These are phyloP conservation scores for Silurus meridionalis DNA, from an alignment of 2,113 vertebrate species.

Conservation along the genomic window DNA sequence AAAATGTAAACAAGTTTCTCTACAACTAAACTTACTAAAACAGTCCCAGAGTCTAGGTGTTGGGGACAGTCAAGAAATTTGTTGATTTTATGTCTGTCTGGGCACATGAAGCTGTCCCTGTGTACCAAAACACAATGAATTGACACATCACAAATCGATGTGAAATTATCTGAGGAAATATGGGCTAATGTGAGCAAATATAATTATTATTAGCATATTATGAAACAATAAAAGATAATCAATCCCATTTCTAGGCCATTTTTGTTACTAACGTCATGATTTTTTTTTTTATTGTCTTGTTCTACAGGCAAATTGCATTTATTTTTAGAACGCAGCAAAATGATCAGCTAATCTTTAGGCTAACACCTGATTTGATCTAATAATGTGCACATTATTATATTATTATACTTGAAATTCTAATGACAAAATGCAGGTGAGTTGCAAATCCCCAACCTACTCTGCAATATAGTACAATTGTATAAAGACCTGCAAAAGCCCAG, in stretches of 20 bases:
- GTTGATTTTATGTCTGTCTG: slow-evolving; percentile 66
- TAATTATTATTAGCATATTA: background rate
- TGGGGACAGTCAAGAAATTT: slow-evolving; percentile 59
- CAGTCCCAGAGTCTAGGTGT: slow-evolving; percentile 59
- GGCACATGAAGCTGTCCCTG: slow-evolving; percentile 64
- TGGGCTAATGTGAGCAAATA: no score
- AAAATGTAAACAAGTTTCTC: background rate
- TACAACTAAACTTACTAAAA: slow-evolving; percentile 61
- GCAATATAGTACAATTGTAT: background rate
- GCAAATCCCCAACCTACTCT: background rate
- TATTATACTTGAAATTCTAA: background rate
- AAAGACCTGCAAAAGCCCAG: slow-evolving; percentile 87
- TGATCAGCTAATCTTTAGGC: background rate
- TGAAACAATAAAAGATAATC: background rate
- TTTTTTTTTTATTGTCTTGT: background rate
- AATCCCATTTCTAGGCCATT: background rate
- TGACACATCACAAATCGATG: background rate
- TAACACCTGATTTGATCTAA: background rate
- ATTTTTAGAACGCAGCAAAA: background rate
- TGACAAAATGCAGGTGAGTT: background rate
- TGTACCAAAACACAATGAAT: background rate
- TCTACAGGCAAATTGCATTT: background rate
- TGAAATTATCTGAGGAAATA: background rate
- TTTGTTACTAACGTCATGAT: background rate
- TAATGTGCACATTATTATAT: no score